Base-by-base conservation (phyloP, 2,888 invertebrate genomes). In the Deroplatys truncata region DNA sequence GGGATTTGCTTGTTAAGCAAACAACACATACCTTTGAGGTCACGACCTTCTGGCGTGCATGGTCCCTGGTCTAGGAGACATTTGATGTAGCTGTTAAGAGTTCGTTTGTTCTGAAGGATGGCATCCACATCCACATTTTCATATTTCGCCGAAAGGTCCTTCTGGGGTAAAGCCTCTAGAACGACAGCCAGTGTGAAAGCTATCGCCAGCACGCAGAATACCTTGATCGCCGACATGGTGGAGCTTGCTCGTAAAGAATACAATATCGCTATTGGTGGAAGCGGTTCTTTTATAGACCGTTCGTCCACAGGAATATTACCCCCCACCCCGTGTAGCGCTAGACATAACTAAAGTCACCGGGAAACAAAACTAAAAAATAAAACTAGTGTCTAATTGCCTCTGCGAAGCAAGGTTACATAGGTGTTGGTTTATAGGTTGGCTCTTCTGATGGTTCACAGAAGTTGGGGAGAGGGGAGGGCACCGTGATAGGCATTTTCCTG, bases 1-100 rank as follows among this genome's bases (percentile, higher is more conserved):
- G 35, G 8, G 8, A 43, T 13, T 43, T 13, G 13, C 43, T 43
- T 10, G 43, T 43, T 43, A 13, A 43, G 43, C 43, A 43, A 43
- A 13, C 13, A 43, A 43, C 0, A 93, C 95, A 95, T 92, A 95
- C 96, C 94, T 92, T 94, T 95, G 56, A 96, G 92, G 92, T 95
- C 95, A 83, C 95, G 94, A 85, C 95, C 95, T 92, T 95, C 95
- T 2, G 94, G 92, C 0, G 95, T 95, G 92, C 95, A 96, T 3
- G 94, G 93, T n/a, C 95, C 95, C 91, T 95, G 94, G 7, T 95
- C 95, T 93, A 96, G 93, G 92, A 95, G 92, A 92, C 96, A 96
- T 91, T 94, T 95, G 91, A 96, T 94, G 92, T 96, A 96, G 92
- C 94, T 95, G 15, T 94, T 94, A 10, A 96, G 93, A 43, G 95